phyloP scores from a whole-genome alignment of 2,797 vertebrate genomes.

The Lophius americanus region DNA sequence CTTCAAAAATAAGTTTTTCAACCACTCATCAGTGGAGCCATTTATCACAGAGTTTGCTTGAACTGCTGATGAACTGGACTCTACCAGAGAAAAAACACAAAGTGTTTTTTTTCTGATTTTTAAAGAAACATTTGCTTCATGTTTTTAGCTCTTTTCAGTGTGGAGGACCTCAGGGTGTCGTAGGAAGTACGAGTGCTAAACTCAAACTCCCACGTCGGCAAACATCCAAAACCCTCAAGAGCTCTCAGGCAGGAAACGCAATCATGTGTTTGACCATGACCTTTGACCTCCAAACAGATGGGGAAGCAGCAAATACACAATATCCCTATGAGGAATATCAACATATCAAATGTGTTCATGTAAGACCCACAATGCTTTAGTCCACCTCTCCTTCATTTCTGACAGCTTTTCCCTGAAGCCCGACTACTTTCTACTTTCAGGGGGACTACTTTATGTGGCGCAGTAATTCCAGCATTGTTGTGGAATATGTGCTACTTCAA shows the following conservation, averaged over 20 bases:
- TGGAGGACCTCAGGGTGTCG: constrained; percentile 11
- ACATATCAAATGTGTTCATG: constrained; percentile 16
- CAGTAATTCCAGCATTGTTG: too few relatives aligned
- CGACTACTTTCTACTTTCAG: too few relatives aligned
- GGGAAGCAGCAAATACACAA: constrained; percentile 7
- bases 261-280: constrained; percentile 29
- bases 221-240: constrained; percentile 2
- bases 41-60: constrained; percentile 47
- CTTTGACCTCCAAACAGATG: constrained; percentile 30
- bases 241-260: constrained; percentile 10
- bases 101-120: constrained; percentile 25
- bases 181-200: not conserved
- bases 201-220: not conserved
- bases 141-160: not conserved
- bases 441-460: too few relatives aligned
- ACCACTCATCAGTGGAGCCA: constrained; percentile 21
- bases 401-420: too few relatives aligned
- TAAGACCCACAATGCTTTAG: too few relatives aligned
- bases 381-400: too few relatives aligned
- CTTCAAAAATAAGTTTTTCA: constrained; percentile 43
- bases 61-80: constrained; percentile 55
- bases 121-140: constrained; percentile 12
- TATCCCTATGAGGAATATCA: constrained; percentile 14
- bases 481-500: too few relatives aligned
- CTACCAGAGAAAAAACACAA: constrained; percentile 27